phyloP scores from a whole-genome alignment of 92 coral and sea anemone genomes.

The Meandrina meandrites region DNA sequence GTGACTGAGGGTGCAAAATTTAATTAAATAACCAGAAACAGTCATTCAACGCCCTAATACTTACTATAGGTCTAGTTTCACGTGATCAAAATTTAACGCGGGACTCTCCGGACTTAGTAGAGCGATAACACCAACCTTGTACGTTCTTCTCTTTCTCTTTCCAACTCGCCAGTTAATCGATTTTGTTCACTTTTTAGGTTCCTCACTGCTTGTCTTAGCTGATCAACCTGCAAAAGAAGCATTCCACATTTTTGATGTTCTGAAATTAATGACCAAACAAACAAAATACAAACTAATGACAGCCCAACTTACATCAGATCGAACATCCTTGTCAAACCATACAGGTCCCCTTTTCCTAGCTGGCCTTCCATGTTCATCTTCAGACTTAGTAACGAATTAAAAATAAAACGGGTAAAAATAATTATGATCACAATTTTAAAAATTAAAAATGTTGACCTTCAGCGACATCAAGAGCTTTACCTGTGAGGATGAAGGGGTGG shows the following conservation, averaged over 20 bases:
- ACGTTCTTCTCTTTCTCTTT: conserved; percentile 77
- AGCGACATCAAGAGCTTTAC: conserved; percentile 33
- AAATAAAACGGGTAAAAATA: neutral
- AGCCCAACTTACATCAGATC: conserved; percentile 63
- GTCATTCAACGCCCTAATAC: too few species aligned
- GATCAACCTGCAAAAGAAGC: conserved; percentile 29
- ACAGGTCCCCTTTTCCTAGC: conserved; percentile 74
- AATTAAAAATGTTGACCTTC: neutral
- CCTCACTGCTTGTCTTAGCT: conserved; percentile 67
- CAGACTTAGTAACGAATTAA: conserved; percentile 48
- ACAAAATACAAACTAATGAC: neutral
- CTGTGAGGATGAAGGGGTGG: conserved; percentile 84
- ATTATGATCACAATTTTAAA: neutral
- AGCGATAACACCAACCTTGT: conserved; percentile 41
- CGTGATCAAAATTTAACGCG: too few species aligned
- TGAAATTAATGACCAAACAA: neutral
- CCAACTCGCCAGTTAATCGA: conserved; percentile 81
- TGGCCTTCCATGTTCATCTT: conserved; percentile 79
- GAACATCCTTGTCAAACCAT: conserved; percentile 70
- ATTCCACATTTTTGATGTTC: neutral
- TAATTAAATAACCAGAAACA: neutral
- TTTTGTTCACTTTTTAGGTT: conserved; percentile 95
- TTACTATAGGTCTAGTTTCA: too few species aligned
- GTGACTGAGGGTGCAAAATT: too few species aligned
- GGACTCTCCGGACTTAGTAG: neutral